Evolutionary conservation across 2,113 vertebrate species (phyloP).

Genomic region (Budorcas taxicolor): DNA sequence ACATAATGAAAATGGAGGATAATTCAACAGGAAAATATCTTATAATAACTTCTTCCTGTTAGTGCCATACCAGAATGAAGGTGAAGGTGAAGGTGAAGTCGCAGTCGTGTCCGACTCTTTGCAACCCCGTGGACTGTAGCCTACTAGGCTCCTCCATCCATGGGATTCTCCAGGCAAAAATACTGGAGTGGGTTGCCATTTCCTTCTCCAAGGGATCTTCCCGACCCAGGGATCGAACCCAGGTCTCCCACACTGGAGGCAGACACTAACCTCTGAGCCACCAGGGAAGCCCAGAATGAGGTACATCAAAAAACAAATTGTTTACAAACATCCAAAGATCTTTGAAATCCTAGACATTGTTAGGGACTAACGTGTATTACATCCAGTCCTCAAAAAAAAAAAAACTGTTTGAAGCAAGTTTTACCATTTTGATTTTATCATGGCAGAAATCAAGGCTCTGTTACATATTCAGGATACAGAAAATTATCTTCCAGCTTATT

Average conservation of each 20-base stretch:
- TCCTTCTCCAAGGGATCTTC: too few species aligned
- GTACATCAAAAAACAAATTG: background rate
- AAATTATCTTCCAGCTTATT: background rate
- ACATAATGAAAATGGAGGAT: background rate
- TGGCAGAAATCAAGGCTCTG: background rate
- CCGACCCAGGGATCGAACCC: too few species aligned
- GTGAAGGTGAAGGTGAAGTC: background rate
- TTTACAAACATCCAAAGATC: background rate
- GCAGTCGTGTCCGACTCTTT: too few species aligned
- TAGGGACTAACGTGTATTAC: background rate
- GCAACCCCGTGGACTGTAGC: too few species aligned
- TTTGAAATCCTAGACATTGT: background rate
- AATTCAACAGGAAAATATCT: background rate
- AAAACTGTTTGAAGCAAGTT: background rate
- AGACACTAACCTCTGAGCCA: too few species aligned
- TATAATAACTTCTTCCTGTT: background rate
- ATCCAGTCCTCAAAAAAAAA: background rate
- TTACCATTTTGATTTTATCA: background rate
- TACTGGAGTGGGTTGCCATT: too few species aligned
- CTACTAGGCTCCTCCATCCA: too few species aligned
- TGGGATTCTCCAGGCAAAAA: too few species aligned
- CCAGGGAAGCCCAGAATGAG: background rate
- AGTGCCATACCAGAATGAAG: background rate
- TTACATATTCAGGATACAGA: background rate
- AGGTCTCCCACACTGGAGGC: too few species aligned